Evolutionary conservation across 2,113 vertebrate species (phyloP).

Genomic region (Fulmarus glacialis): DNA sequence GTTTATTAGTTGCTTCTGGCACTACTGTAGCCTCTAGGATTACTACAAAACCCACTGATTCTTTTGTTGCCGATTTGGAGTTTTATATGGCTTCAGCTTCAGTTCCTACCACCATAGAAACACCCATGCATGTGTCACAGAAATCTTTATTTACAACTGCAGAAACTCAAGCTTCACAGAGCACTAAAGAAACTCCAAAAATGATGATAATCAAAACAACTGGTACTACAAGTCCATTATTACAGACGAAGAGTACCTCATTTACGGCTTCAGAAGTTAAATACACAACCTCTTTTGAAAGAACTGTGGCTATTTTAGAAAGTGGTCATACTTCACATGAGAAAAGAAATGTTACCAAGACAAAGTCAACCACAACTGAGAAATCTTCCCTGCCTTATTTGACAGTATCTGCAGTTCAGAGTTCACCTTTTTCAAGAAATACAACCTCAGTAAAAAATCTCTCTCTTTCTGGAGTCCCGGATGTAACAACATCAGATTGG

Average conservation of each 20-base stretch:
- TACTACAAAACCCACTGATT: neutral
- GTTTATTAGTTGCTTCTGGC: constrained; percentile 7
- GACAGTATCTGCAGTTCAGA: constrained; percentile 4
- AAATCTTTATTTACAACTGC: constrained; percentile 7
- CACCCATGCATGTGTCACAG: neutral
- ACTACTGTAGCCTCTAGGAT: neutral
- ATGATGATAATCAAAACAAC: neutral
- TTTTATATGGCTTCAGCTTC: neutral
- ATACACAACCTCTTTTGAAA: constrained; percentile 23
- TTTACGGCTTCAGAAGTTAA: constrained; percentile 27
- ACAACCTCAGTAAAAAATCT: constrained; percentile 1
- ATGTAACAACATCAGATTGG: neutral
- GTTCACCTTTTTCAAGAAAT: neutral
- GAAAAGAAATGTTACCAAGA: neutral
- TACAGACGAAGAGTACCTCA: neutral
- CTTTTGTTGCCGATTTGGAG: neutral
- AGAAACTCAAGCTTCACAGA: neutral
- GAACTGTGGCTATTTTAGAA: neutral
- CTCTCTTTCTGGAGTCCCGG: neutral
- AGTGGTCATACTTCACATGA: neutral
- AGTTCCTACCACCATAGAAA: constrained; percentile 11
- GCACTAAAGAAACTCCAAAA: neutral
- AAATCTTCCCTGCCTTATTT: neutral
- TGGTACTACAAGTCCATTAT: neutral
- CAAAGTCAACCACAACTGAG: neutral